These are phyloP conservation scores for Pogonus chalceus DNA, from an alignment of 1,140 invertebrate species.

Conservation along the genomic window DNA sequence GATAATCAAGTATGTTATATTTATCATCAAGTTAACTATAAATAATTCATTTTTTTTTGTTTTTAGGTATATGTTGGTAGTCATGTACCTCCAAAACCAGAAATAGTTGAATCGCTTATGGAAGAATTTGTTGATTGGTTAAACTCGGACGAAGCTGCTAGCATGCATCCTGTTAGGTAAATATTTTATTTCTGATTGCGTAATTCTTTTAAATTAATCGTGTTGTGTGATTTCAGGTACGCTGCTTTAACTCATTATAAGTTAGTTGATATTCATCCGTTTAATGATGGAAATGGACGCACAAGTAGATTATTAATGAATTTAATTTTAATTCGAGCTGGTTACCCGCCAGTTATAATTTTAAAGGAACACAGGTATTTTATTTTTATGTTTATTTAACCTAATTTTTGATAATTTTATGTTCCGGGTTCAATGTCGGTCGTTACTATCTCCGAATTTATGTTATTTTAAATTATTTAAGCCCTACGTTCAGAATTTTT, in stretches of 20 bases:
- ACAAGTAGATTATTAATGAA: constrained; percentile 95
- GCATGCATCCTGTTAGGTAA: constrained; percentile 79
- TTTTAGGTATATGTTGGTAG: constrained; percentile 86
- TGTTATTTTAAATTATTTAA: too few species aligned
- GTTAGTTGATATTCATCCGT: constrained; percentile 90
- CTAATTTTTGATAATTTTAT: neutral
- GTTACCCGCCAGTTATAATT: constrained; percentile 92
- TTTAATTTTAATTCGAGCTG: constrained; percentile 93
- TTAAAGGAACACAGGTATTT: constrained; percentile 73
- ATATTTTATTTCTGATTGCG: constrained; percentile 3
- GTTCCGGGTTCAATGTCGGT: neutral
- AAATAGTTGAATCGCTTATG: constrained; percentile 73
- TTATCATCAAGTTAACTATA: neutral
- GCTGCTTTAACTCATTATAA: constrained; percentile 94
- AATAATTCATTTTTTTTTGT: constrained; percentile 9
- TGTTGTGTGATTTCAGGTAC: constrained; percentile 44
- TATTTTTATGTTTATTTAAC: too few species aligned
- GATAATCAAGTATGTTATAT: constrained; percentile 19
- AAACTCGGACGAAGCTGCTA: constrained; percentile 74
- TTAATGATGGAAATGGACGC: constrained; percentile 87
- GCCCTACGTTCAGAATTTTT: too few species aligned
- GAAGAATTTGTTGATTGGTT: constrained; percentile 81
- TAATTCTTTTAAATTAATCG: neutral
- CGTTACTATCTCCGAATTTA: too few species aligned
- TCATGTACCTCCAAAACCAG: constrained; percentile 77